These are phyloP conservation scores for Apis dorsata DNA, from an alignment of 1,140 invertebrate genomes.

Conservation along the genomic window DNA sequence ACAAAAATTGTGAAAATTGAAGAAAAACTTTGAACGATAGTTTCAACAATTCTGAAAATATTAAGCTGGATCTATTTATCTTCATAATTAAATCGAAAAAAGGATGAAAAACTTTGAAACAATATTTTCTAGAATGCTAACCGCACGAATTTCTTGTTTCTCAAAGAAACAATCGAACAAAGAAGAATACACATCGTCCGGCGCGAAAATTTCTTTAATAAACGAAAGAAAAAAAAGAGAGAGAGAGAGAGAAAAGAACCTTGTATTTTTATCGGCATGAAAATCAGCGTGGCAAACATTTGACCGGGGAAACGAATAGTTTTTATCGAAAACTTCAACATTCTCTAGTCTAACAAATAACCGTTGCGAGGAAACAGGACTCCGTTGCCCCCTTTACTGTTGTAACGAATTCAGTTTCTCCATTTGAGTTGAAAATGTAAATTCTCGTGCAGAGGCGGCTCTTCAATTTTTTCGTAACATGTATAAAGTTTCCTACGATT, in stretches of 20 bases:
- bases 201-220: not conserved
- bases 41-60: no score
- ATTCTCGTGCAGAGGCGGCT: not conserved
- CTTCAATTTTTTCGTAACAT: not conserved
- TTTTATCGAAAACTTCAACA: slow-evolving; percentile 34
- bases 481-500: not conserved
- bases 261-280: slow-evolving; percentile 6
- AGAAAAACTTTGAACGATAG: no score
- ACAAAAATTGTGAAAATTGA: no score
- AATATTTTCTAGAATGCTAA: no score
- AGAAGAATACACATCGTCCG: no score
- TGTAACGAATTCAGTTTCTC: not conserved
- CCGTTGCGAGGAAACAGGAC: not conserved
- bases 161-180: no score
- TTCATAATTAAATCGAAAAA: no score
- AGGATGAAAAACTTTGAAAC: no score
- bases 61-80: no score
- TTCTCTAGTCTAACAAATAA: slow-evolving; percentile 15
- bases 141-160: no score
- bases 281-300: slow-evolving; percentile 13
- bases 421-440: slow-evolving; percentile 15
- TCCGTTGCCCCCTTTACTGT: not conserved
- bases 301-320: slow-evolving; percentile 12
- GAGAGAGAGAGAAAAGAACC: not conserved
- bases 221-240: not conserved